A percentile compares a stretch with the other conserved stretches of the same genome.
Conservation (phyloP, 2,888 invertebrate genomes). For the Allophyes oxyacanthae region DNA sequence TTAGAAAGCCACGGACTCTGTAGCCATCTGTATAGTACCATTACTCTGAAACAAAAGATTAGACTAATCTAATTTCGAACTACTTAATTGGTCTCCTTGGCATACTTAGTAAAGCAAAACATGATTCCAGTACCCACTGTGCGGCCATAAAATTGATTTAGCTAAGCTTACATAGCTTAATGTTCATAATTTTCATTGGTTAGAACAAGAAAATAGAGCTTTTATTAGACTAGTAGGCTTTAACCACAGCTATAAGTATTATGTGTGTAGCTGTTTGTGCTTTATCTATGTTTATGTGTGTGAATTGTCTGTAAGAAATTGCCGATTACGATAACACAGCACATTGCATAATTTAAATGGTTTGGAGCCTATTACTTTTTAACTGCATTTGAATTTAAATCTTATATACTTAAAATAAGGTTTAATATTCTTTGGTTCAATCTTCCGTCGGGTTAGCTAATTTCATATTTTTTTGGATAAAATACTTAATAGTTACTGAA, state of each 20-base stretch:
- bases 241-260: not conserved
- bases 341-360: too few relatives aligned
- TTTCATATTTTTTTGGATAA: too few relatives aligned
- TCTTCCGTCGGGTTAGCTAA: too few relatives aligned
- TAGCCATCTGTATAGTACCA: slow-evolving; percentile 11
- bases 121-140: slow-evolving; percentile 32
- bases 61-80: slow-evolving; percentile 23
- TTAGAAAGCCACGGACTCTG: slow-evolving; percentile 2
- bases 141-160: slow-evolving; percentile 52
- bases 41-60: slow-evolving; percentile 13
- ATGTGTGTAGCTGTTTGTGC: too few relatives aligned
- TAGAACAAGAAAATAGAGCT: slow-evolving; percentile 36
- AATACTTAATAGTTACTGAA: too few relatives aligned
- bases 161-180: slow-evolving; percentile 16
- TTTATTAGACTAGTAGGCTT: slow-evolving; percentile 15
- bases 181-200: slow-evolving; percentile 42
- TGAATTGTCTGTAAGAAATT: too few relatives aligned
- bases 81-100: slow-evolving; percentile 36
- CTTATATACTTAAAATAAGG: too few relatives aligned
- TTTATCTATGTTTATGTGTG: too few relatives aligned
- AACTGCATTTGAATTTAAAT: too few relatives aligned
- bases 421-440: too few relatives aligned
- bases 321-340: too few relatives aligned
- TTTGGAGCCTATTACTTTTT: too few relatives aligned
- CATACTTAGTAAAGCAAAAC: slow-evolving; percentile 39